Base-by-base conservation (phyloP, 2,888 invertebrate genomes). In the Dorcus hopei region DNA sequence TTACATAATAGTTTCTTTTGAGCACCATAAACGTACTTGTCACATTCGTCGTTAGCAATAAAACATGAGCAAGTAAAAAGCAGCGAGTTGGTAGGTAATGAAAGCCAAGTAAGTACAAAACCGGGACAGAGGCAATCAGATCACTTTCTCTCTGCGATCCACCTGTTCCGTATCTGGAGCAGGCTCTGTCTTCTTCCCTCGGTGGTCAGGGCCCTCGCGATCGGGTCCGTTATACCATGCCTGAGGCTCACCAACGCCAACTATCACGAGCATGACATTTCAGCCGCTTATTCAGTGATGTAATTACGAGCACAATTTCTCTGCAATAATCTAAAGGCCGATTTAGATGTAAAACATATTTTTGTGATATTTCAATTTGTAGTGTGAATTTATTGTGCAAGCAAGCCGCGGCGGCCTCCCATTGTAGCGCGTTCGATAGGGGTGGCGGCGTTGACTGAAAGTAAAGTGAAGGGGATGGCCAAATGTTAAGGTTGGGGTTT, bases 91-190 rank as follows among this genome's bases (percentile, higher is more conserved):
- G 19, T 33, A 33, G 26, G 26, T 33, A 33, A 33, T 6, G 26
- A 33, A 33, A 33, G 26, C 26, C 26, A 33, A 33, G 26, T 5
- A 33, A 33, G 26, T 1, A 45, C 23, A 45, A 45, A 45, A 45
- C 19, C 45, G 45, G 45, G 45, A 45, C 45, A 45, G 45, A 45
- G 14, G 45, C 66, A 65, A 65, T 63, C 66, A 58, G 67, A 70
- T 70, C 70, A 72, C 72, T 72, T 72, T 72, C 72, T 72, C 72
- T 72, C 72, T 66, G 58, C 52, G 68, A 70, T 69, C 68, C 71
- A 72, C 72, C 71, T 72, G 71, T 70, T 67, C 65, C 65, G 68
- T 68, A 72, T 72, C 68, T 71, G 68, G 72, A 72, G 68, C 72
- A 71, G 59, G 59, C 53, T 47, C 57, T 33, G 54, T 56, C 54